Evolutionary conservation across 2,113 vertebrate species (phyloP).

Genomic region (Sporophila hypoxantha): DNA sequence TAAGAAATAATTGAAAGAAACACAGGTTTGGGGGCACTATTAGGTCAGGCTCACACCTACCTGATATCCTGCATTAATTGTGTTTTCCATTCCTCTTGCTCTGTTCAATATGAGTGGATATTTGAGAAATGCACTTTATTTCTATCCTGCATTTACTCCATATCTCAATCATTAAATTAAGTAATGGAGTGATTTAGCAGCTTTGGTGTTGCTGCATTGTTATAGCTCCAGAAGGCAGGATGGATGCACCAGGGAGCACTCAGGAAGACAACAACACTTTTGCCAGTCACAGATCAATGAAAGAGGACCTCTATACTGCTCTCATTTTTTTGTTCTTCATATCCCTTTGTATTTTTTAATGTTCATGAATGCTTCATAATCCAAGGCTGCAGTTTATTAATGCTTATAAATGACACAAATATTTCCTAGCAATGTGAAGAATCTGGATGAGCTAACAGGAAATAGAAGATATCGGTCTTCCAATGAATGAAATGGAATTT

Average conservation of each 20-base stretch:
- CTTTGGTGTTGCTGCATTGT: background rate
- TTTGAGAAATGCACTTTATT: background rate
- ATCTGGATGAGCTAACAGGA: background rate
- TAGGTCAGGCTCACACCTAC: background rate
- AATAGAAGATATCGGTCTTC: background rate
- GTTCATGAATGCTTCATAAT: background rate
- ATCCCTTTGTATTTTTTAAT: background rate
- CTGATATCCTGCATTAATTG: background rate
- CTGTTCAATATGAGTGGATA: background rate
- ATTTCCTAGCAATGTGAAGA: background rate
- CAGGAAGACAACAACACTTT: background rate
- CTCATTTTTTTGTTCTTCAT: background rate
- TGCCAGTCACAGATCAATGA: background rate
- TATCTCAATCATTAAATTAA: background rate
- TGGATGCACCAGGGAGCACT: background rate
- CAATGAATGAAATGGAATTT: background rate
- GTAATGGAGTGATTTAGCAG: background rate
- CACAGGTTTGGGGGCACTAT: background rate
- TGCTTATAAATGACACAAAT: background rate
- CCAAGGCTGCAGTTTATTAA: background rate
- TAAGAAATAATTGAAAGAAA: background rate
- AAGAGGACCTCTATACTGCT: background rate
- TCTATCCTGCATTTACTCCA: background rate
- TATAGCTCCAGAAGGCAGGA: background rate
- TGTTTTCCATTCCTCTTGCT: background rate